These are phyloP conservation scores for Barypeithes pellucidus DNA, from an alignment of 2,888 invertebrate genomes.

Conservation along the genomic window DNA sequence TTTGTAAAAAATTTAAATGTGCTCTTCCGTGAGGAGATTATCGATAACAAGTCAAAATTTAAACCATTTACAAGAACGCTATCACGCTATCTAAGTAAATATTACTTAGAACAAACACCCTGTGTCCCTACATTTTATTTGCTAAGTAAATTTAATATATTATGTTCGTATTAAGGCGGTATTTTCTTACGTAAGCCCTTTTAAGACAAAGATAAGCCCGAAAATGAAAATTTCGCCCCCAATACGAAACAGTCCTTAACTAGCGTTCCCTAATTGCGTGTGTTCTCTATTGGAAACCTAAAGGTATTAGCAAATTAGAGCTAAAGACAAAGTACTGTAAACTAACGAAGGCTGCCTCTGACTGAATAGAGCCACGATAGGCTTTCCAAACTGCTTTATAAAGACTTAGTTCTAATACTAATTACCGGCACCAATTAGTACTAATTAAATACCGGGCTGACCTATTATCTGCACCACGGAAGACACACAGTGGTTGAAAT, in stretches of 20 bases:
- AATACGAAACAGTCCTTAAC: constrained; percentile 16
- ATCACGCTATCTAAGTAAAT: too few relatives aligned
- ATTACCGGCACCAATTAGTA: constrained; percentile 70
- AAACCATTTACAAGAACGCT: too few relatives aligned
- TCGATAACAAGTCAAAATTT: too few relatives aligned
- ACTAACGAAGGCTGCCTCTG: constrained; percentile 56
- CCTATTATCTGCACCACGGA: constrained; percentile 66
- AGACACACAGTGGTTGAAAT: constrained; percentile 12
- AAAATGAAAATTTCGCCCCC: constrained; percentile 29
- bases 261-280: constrained; percentile 42
- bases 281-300: constrained; percentile 50
- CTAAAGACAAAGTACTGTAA: constrained; percentile 60
- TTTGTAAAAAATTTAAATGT: too few relatives aligned
- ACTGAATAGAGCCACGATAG: constrained; percentile 61
- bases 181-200: constrained; percentile 9
- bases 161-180: not conserved
- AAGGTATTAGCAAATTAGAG: constrained; percentile 62
- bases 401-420: constrained; percentile 70
- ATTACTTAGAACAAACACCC: too few relatives aligned
- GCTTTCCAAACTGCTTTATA: constrained; percentile 69
- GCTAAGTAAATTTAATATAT: not conserved
- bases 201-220: constrained; percentile 6
- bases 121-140: not conserved
- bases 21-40: too few relatives aligned
- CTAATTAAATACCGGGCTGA: constrained; percentile 70